Base-by-base conservation (phyloP, 2,797 vertebrate species). In the Sebastiscus tertius region DNA sequence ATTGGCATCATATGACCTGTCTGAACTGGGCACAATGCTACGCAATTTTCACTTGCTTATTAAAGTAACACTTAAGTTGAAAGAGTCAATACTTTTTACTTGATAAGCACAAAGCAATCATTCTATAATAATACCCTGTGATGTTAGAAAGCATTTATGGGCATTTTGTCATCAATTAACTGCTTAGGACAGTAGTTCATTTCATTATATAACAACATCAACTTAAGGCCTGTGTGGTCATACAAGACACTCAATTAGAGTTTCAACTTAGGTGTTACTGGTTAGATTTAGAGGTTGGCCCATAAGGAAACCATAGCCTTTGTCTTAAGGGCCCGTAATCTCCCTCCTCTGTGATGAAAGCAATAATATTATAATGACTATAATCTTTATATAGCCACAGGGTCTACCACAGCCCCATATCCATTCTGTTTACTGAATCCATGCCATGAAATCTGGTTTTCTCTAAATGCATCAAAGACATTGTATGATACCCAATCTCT, bases 321-420 rank as follows among this genome's bases (percentile, higher is more conserved):
- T 92, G 83, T 91, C 82, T 90, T 88, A 90, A 92, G 75, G 89
- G 88, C 87, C 88, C 80, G 86, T 85, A 83, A 86, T 85, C 84
- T 89, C 90, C 81, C 92, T 93, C 87, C 86, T 91, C 81, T 93
- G 81, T 90, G 89, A 93, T 92, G 89, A 94, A 94, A 94, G 95
- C 94, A 96, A 95, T 95, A 95, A 94, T 92, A 88, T 89, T 92
- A 92, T 90, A 88, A 92, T 89, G 88, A 94, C 79, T 91, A 90
- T 90, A 91, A 93, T 93, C 90, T 94, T 93, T 89, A 87, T 91
- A 89, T 88, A 93, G 91, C 91, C 92, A 93, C 89, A 90, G 91
- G 91, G 91, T 91, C 84, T 77, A 90, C 79, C 84, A 84, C 81
- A 91, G 90, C 85, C 90, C 92, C 80, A 66, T 77, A 73, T 73